Base-by-base conservation (phyloP, 2,888 invertebrate genomes). In the Apodemia hepburni region DNA sequence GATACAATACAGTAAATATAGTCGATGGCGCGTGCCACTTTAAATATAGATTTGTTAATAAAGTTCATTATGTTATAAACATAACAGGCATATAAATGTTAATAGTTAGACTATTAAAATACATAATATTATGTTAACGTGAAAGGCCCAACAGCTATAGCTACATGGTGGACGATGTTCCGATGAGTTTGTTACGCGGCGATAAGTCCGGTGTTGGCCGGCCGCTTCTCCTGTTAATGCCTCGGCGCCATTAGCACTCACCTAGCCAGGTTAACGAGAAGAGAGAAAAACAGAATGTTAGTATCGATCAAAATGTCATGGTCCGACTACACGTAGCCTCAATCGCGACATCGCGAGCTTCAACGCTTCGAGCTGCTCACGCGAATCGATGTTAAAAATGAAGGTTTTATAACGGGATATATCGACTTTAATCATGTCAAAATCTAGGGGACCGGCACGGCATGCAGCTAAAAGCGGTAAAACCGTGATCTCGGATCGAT, bases 221-320 rank as follows among this genome's bases (percentile, higher is more conserved):
- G 80, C 81, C 83, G 80, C 81, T 74, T 76, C 87, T 85, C 79
- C 86, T 77, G 88, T 91, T 91, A 91, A 85, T 89, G 85, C 89
- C 87, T 82, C 90, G 81, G 84, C 88, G 92, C 92, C 92, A 94
- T 95, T 95, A 95, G 95, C 95, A 95, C 95, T 94, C 95, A 94
- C 95, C 95, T 95, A 95, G 93, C 93, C 93, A 92, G 93, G 93
- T 94, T 94, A 93, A 93, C 93, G 93, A 93, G 93, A 94, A 93
- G 93, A 93, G 93, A 93, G 92, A 92, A 93, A 92, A 94, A 94
- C 93, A 94, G 93, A 93, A 93, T 93, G 93, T 94, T 94, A 94
- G 94, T 94, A 92, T 91, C 85, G 89, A 84, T 89, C 90, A 81
- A 85, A 89, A 90, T 87, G 88, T 85, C 87, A 84, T 85, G 84